Percentiles rank a stretch among this genome's conserved stretches.
phyloP scores from a whole-genome alignment of 2,888 invertebrate genomes.

The Plagiodera versicolora region DNA sequence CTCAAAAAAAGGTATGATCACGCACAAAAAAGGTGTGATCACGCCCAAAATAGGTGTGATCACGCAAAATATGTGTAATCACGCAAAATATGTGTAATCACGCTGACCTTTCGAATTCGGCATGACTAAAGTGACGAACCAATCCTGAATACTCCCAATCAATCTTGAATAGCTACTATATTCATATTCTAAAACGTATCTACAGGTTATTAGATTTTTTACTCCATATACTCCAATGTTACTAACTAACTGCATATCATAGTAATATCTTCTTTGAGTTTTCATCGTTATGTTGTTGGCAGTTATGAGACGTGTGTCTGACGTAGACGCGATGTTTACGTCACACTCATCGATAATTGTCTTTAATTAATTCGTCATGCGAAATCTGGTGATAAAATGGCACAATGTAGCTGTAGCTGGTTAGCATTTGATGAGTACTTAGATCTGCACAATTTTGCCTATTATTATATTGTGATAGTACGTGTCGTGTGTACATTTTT shows the following conservation, averaged over 20 bases:
- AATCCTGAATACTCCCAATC: constrained; percentile 1
- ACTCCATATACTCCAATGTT: neutral
- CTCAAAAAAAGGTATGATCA: too few relatives aligned
- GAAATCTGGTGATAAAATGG: constrained; percentile 36
- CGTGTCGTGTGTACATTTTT: constrained; percentile 13
- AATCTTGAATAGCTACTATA: neutral
- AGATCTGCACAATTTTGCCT: constrained; percentile 26
- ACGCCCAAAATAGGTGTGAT: too few relatives aligned
- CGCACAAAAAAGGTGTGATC: too few relatives aligned
- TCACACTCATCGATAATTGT: neutral
- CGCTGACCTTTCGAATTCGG: too few relatives aligned
- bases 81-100: too few relatives aligned
- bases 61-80: too few relatives aligned
- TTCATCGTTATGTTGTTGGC: neutral
- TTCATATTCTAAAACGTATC: neutral
- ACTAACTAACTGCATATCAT: neutral
- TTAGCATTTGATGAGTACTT: constrained; percentile 22
- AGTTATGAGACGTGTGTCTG: neutral
- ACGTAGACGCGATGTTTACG: neutral
- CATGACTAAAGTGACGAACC: too few relatives aligned
- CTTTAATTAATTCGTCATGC: constrained; percentile 27
- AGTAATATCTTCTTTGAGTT: neutral
- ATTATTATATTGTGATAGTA: constrained; percentile 27
- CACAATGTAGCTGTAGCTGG: constrained; percentile 38
- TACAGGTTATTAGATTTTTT: neutral